Evolutionary conservation across 2,888 invertebrate genomes (phyloP).

Genomic region (Trichopoda pennipes): DNA sequence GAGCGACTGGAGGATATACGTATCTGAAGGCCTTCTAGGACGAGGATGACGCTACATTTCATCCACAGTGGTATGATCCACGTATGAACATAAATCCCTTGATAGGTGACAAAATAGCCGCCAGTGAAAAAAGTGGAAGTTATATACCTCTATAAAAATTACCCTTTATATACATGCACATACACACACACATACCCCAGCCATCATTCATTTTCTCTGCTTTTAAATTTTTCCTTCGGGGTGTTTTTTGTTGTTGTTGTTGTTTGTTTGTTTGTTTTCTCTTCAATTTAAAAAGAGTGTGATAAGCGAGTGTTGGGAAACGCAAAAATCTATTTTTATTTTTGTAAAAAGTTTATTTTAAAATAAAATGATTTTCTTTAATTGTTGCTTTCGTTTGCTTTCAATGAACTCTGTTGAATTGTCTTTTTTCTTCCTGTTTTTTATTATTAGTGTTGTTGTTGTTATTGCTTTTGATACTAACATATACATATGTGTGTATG

Average conservation of each 20-base stretch:
- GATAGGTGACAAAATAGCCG: too few species aligned
- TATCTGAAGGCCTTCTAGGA: too few species aligned
- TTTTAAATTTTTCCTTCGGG: neutral
- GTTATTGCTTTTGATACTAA: neutral
- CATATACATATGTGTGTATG: neutral
- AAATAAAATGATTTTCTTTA: conserved; percentile 33
- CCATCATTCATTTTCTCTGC: neutral
- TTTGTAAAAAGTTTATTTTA: conserved; percentile 7
- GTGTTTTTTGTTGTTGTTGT: neutral
- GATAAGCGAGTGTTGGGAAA: conserved; percentile 8
- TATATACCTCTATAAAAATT: too few species aligned
- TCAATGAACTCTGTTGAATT: conserved; percentile 46
- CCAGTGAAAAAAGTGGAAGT: too few species aligned
- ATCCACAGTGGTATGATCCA: too few species aligned
- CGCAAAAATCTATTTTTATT: conserved; percentile 37
- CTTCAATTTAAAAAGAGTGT: neutral
- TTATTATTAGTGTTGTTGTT: too few species aligned
- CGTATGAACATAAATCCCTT: too few species aligned
- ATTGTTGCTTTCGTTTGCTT: conserved; percentile 35
- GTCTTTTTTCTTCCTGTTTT: neutral
- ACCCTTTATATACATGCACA: too few species aligned
- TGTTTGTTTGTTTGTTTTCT: neutral
- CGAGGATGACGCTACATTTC: too few species aligned
- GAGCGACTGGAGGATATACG: too few species aligned
- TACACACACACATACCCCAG: neutral